Percentiles rank a stretch among this genome's conserved stretches.
These are phyloP conservation scores for Coleophora deauratella DNA, from an alignment of 2,888 invertebrate genomes.

Conservation along the genomic window DNA sequence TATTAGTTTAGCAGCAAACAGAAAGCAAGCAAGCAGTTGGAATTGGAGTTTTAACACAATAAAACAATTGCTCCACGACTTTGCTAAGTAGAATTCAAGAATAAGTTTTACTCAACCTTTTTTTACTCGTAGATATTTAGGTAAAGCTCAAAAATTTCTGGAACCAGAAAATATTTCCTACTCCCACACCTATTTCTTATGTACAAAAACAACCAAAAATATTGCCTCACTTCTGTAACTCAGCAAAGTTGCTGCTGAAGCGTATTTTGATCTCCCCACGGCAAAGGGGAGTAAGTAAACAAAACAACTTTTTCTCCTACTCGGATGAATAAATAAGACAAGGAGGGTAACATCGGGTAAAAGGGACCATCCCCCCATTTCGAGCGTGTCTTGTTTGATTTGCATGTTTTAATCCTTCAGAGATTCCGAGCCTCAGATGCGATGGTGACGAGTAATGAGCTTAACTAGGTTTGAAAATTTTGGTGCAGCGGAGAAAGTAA, in stretches of 20 bases:
- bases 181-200: conserved; percentile 16
- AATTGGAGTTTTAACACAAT: too few relatives aligned
- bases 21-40: too few relatives aligned
- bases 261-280: conserved; percentile 35
- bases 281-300: conserved; percentile 48
- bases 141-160: too few relatives aligned
- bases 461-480: not conserved
- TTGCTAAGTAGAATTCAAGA: too few relatives aligned
- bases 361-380: conserved; percentile 50
- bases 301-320: conserved; percentile 67
- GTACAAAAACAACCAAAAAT: conserved; percentile 51
- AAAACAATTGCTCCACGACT: too few relatives aligned
- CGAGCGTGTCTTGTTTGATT: conserved; percentile 62
- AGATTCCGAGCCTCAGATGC: conserved; percentile 45
- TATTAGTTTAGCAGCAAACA: too few relatives aligned
- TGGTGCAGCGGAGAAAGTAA: not conserved
- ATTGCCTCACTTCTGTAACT: conserved; percentile 45
- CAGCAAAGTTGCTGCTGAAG: conserved; percentile 39
- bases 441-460: conserved; percentile 18
- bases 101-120: too few relatives aligned
- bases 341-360: conserved; percentile 44
- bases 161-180: conserved; percentile 6
- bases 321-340: conserved; percentile 71
- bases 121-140: too few relatives aligned
- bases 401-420: conserved; percentile 71